Percentiles rank a stretch among this genome's conserved stretches.
These are phyloP conservation scores for Chymomyza costata DNA, from an alignment of 1,140 invertebrate genomes.

Conservation along the genomic window DNA sequence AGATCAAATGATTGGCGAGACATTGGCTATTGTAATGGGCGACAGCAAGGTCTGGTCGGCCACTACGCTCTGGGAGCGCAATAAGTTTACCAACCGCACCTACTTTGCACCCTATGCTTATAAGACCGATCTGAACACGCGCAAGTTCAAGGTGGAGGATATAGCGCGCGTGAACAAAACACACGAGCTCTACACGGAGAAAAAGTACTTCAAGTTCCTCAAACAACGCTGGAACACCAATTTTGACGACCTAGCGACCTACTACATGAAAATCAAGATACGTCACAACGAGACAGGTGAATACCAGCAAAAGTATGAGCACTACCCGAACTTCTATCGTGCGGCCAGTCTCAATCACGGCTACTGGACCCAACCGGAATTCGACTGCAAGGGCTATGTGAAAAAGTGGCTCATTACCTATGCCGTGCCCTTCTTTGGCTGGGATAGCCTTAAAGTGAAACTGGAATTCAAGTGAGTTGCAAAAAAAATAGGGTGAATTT, in stretches of 20 bases:
- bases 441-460: slow-evolving; percentile 92
- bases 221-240: slow-evolving; percentile 96
- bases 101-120: slow-evolving; percentile 97
- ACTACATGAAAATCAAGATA: slow-evolving; percentile 93
- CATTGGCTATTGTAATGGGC: slow-evolving; percentile 91
- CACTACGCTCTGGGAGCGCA: slow-evolving; percentile 95
- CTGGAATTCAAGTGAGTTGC: slow-evolving; percentile 94
- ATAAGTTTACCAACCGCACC: slow-evolving; percentile 95
- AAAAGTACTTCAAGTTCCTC: slow-evolving; percentile 89
- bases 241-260: slow-evolving; percentile 93
- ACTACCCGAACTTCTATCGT: slow-evolving; percentile 92
- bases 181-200: slow-evolving; percentile 89
- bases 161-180: slow-evolving; percentile 86
- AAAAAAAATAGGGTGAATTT: slow-evolving; percentile 9
- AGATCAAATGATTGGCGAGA: slow-evolving; percentile 96
- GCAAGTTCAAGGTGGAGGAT: slow-evolving; percentile 92
- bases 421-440: slow-evolving; percentile 97
- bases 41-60: slow-evolving; percentile 94
- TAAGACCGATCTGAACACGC: slow-evolving; percentile 87
- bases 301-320: slow-evolving; percentile 88
- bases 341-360: slow-evolving; percentile 92
- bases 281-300: slow-evolving; percentile 91
- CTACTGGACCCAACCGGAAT: slow-evolving; percentile 94
- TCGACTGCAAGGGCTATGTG: slow-evolving; percentile 93
- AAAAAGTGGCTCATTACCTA: slow-evolving; percentile 98